phyloP scores from a whole-genome alignment of 2,797 vertebrate species.

The Etheostoma perlongum region DNA sequence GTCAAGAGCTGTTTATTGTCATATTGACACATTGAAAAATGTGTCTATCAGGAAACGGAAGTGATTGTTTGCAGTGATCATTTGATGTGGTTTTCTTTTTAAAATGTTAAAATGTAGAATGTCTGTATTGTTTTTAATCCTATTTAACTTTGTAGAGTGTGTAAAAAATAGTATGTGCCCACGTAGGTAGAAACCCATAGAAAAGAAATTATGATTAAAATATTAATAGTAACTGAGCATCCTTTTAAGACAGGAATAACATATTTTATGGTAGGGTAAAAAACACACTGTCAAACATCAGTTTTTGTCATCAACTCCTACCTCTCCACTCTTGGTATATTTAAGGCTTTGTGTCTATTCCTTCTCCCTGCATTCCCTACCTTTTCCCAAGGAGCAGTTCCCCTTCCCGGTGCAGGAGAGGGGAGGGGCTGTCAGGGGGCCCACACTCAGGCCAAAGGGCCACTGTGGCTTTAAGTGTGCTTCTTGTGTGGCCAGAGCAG shows the following conservation, averaged over 20 bases:
- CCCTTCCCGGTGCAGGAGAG: constrained; percentile 51
- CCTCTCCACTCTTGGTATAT: constrained; percentile 40
- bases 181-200: not conserved
- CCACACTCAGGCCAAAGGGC: constrained; percentile 77
- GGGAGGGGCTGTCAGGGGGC: constrained; percentile 31
- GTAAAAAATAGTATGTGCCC: not conserved
- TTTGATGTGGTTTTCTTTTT: constrained; percentile 10
- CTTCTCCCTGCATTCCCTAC: constrained; percentile 48
- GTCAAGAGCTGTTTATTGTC: constrained; percentile 65
- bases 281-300: constrained; percentile 28
- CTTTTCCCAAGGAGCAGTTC: constrained; percentile 53
- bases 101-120: constrained; percentile 32
- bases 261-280: constrained; percentile 1
- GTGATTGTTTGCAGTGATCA: constrained; percentile 58
- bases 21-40: constrained; percentile 64
- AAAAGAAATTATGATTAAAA: constrained; percentile 1
- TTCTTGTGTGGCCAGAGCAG: constrained; percentile 80
- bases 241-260: constrained; percentile 8
- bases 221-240: not conserved
- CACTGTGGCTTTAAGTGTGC: constrained; percentile 85
- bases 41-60: constrained; percentile 48
- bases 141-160: constrained; percentile 11
- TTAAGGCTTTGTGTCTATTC: constrained; percentile 45
- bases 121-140: constrained; percentile 18
- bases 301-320: constrained; percentile 32